Evolutionary conservation across 2,888 invertebrate species (phyloP).

Genomic region (Monoplex corrugatus): DNA sequence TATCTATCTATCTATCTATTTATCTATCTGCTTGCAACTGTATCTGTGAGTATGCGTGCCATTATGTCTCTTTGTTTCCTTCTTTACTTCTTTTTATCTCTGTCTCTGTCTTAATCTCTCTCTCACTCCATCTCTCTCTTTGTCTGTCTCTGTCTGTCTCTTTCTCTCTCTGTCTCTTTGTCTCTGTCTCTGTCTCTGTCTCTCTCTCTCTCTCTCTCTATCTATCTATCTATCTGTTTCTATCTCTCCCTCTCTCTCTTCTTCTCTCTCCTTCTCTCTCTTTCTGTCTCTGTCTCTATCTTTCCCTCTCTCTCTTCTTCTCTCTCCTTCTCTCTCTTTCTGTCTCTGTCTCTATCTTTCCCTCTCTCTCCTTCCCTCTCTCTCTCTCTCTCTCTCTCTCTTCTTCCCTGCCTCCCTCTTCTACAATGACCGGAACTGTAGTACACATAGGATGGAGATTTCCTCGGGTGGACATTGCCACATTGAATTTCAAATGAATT

Average conservation of each 20-base stretch:
- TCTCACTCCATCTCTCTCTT: not conserved
- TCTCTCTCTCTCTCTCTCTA: not conserved
- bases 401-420: too few relatives aligned
- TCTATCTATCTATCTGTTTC: not conserved
- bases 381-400: not conserved
- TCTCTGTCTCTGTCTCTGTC: not conserved
- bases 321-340: not conserved
- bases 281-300: not conserved
- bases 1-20: too few relatives aligned
- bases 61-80: not conserved
- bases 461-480: too few relatives aligned
- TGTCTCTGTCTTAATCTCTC: not conserved
- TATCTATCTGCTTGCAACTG: too few relatives aligned
- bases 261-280: not conserved
- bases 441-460: too few relatives aligned
- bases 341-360: not conserved
- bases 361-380: not conserved
- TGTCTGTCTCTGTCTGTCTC: not conserved
- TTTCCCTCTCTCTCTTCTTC: not conserved
- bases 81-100: not conserved
- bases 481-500: too few relatives aligned
- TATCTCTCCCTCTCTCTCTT: not conserved
- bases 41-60: too few relatives aligned
- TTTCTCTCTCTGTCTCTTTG: not conserved
- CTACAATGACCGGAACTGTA: too few relatives aligned